Conservation (phyloP, 2,888 invertebrate species). For the Eupelmus urozonus region DNA sequence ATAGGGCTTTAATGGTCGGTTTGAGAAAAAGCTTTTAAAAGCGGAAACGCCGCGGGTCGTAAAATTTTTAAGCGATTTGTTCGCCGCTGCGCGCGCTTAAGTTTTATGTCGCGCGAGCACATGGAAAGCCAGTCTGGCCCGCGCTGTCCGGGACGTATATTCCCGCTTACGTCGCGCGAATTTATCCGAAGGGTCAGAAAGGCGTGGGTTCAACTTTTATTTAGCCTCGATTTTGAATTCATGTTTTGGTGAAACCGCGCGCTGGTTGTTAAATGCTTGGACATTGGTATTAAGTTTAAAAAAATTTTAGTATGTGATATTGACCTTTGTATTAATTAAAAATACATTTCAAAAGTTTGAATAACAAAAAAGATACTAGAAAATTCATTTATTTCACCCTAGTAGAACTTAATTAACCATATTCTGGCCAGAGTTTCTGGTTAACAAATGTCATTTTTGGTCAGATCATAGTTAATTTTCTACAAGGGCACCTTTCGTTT, state of each 20-base stretch:
- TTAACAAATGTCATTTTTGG: too few relatives aligned
- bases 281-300: too few relatives aligned
- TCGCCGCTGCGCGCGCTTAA: conserved; percentile 51
- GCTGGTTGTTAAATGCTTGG: too few relatives aligned
- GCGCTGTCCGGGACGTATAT: conserved; percentile 49
- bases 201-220: conserved; percentile 35
- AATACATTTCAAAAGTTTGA: too few relatives aligned
- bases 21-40: conserved; percentile 70
- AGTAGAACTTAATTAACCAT: too few relatives aligned
- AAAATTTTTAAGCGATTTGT: conserved; percentile 74
- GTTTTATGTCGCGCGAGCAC: conserved; percentile 64
- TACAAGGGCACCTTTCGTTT: too few relatives aligned
- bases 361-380: too few relatives aligned
- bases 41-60: conserved; percentile 70
- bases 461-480: too few relatives aligned
- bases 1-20: conserved; percentile 67
- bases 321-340: too few relatives aligned
- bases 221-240: conserved; percentile 60
- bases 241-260: conserved; percentile 53
- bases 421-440: too few relatives aligned
- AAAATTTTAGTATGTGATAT: too few relatives aligned
- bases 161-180: conserved; percentile 65
- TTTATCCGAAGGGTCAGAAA: conserved; percentile 60
- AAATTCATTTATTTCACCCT: too few relatives aligned
- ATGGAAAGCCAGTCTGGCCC: conserved; percentile 58